Evolutionary conservation across 2,113 vertebrate genomes (phyloP), one percentile per base, ranked within the genome.

Genomic region (Callionymus lyra): DNA sequence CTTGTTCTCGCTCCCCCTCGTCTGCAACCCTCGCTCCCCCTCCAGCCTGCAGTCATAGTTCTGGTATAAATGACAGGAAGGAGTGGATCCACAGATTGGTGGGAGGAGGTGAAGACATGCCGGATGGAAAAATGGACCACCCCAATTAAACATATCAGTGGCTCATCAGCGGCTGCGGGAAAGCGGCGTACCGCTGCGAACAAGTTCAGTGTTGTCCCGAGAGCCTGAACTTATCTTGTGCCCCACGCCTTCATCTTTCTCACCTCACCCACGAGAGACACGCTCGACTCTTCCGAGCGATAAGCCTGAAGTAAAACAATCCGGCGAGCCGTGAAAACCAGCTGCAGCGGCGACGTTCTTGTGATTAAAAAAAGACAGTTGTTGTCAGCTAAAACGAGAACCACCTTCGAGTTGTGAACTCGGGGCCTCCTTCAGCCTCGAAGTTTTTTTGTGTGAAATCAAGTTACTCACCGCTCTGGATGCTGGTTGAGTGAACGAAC

Each of bases 121-220:
- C 9, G 59, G 43, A 54, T 53, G 19, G 56, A 56, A 47, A 58
- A 72, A 62, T 36, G 64, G 82, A 82, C 79, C 79, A 68, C 77
- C 76, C 70, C 77, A 80, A 81, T 83, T 85, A 84, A 81, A 70
- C 42, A 16, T 81, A 76, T 82, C 81, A 41, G 34, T 34, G 56
- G 59, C 55, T 76, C 64, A 82, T 82, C 76, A 65, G 54, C 63
- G 67, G 70, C 70, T 68, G 56, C 59, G 34, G 78, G 74, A 79
- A 59, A 65, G 61, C 16, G 11, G 55, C 34, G 38, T 18, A 47
- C 55, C 2, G 31, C 54, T 55, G 49, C 9, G 44, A 67, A 60
- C 59, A 62, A 67, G 75, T 76, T 83, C 69, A 47, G 31, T 33
- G 58, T 51, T 53, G n/a, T 66, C 81, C 77, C 59, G 65, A 34